A percentile compares a stretch with the other conserved stretches of the same genome.
These are phyloP conservation scores for Anagyrus pseudococci DNA, from an alignment of 2,888 invertebrate genomes.

Conservation along the genomic window DNA sequence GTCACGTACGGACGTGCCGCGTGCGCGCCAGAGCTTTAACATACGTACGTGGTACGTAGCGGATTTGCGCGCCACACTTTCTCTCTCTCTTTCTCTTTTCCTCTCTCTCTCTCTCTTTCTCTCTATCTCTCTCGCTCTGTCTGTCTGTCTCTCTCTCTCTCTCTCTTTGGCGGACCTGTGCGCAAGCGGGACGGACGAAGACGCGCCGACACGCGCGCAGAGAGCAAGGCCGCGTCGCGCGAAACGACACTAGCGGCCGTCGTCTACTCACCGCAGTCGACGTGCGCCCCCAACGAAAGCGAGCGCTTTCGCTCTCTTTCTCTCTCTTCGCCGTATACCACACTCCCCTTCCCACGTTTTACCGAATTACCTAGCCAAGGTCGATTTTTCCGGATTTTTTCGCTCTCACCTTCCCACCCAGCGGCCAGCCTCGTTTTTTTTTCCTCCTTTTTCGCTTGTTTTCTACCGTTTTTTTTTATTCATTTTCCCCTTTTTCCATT, in stretches of 20 bases:
- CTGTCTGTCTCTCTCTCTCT: conserved; percentile 15
- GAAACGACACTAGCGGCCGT: conserved; percentile 19
- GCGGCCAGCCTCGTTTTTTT: background rate
- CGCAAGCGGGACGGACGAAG: conserved; percentile 3
- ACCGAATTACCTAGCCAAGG: background rate
- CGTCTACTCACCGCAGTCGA: conserved; percentile 10
- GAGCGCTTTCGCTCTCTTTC: background rate
- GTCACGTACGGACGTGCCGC: conserved; percentile 53
- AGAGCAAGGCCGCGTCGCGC: conserved; percentile 5
- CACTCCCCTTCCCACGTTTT: background rate
- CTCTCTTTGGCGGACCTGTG: no score
- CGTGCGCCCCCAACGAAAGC: conserved; percentile 4
- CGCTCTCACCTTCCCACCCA: background rate
- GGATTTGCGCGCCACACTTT: conserved; percentile 27
- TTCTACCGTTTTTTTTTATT: background rate
- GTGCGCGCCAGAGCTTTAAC: conserved; percentile 34
- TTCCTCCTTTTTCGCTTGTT: background rate
- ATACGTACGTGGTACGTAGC: conserved; percentile 33
- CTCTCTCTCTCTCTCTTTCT: conserved; percentile 16
- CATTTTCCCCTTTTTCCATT: background rate
- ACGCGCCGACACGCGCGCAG: conserved; percentile 3
- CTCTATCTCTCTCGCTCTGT: no score
- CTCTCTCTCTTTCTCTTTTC: conserved; percentile 20
- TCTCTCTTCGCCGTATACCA: background rate
- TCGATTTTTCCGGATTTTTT: background rate